Evolutionary conservation across 2,113 vertebrate genomes (phyloP).

Genomic region (Australoheros scitulus): DNA sequence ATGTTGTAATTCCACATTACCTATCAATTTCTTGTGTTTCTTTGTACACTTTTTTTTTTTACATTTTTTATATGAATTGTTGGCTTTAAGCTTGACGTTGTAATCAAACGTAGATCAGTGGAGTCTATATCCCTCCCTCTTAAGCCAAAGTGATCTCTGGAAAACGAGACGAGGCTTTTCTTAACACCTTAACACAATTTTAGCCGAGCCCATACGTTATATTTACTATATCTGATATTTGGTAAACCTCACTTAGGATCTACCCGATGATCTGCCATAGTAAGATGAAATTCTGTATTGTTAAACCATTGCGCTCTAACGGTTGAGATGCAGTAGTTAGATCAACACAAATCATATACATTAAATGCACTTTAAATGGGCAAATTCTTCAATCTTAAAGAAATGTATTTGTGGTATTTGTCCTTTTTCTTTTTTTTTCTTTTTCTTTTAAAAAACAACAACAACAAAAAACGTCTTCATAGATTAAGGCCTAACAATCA

Average conservation of each 20-base stretch:
- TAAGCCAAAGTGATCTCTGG: slow-evolving; percentile 62
- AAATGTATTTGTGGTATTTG: slow-evolving; percentile 54
- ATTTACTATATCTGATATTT: slow-evolving; percentile 37
- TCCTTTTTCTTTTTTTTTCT: background rate
- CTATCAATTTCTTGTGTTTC: slow-evolving; percentile 53
- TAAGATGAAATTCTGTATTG: slow-evolving; percentile 31
- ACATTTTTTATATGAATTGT: slow-evolving; percentile 39
- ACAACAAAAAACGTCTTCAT: slow-evolving; percentile 37
- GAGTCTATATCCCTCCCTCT: slow-evolving; percentile 23
- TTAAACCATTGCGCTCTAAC: slow-evolving; percentile 30
- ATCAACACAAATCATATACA: slow-evolving; percentile 65
- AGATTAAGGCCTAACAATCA: slow-evolving; percentile 65
- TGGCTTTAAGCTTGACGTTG: slow-evolving; percentile 70
- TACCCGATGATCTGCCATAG: slow-evolving; percentile 39
- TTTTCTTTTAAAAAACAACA: background rate
- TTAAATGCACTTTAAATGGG: slow-evolving; percentile 78
- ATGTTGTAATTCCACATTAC: slow-evolving; percentile 55
- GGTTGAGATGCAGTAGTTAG: slow-evolving; percentile 57
- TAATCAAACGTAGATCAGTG: slow-evolving; percentile 54
- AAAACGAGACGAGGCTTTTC: slow-evolving; percentile 34
- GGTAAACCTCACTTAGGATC: slow-evolving; percentile 35
- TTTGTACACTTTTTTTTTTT: slow-evolving; percentile 38
- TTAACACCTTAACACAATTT: slow-evolving; percentile 14
- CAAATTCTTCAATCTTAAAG: slow-evolving; percentile 57
- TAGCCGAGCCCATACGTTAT: slow-evolving; percentile 24